Percentiles rank a stretch among this genome's conserved stretches.
Conservation (phyloP, 2,888 invertebrate species). For the Linnaemya tessellans region DNA sequence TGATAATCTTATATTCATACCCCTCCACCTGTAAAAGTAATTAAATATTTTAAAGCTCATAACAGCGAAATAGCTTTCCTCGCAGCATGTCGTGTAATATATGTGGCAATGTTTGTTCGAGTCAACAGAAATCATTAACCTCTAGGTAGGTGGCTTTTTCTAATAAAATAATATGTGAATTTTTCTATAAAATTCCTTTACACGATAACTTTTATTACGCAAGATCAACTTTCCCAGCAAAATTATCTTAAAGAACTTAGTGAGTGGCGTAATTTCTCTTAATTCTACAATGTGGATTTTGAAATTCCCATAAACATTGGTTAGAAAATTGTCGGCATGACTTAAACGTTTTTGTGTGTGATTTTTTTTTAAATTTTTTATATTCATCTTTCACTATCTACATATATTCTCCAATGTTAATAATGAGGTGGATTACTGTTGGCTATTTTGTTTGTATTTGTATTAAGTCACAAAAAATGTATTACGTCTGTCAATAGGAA, state of each 20-base stretch:
- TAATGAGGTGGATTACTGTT: slow-evolving; percentile 36
- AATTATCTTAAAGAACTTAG: slow-evolving; percentile 36
- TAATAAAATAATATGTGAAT: slow-evolving; percentile 19
- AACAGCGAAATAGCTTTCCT: slow-evolving; percentile 1
- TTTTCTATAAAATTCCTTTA: slow-evolving; percentile 28
- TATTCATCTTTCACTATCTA: slow-evolving; percentile 12
- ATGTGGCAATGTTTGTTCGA: slow-evolving; percentile 7
- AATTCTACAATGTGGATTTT: slow-evolving; percentile 18
- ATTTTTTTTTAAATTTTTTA: slow-evolving; percentile 25
- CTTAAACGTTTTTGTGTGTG: slow-evolving; percentile 50
- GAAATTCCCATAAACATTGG: slow-evolving; percentile 70
- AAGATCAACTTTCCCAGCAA: slow-evolving; percentile 64
- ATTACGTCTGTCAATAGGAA: slow-evolving; percentile 71
- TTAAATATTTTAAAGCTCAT: slow-evolving; percentile 14
- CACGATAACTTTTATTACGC: slow-evolving; percentile 64
- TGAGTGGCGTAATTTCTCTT: slow-evolving; percentile 59
- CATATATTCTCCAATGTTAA: slow-evolving; percentile 51
- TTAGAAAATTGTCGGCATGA: slow-evolving; percentile 70
- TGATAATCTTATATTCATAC: neutral
- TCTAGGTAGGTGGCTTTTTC: slow-evolving; percentile 38
- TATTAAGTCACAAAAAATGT: slow-evolving; percentile 56
- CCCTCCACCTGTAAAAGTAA: neutral
- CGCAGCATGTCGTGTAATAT: slow-evolving; percentile 45
- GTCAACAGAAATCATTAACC: slow-evolving; percentile 48
- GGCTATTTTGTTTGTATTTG: slow-evolving; percentile 6